A percentile compares a stretch with the other conserved stretches of the same genome.
These are phyloP conservation scores for Eolophus roseicapilla DNA, from an alignment of 2,113 vertebrate genomes.

Conservation along the genomic window DNA sequence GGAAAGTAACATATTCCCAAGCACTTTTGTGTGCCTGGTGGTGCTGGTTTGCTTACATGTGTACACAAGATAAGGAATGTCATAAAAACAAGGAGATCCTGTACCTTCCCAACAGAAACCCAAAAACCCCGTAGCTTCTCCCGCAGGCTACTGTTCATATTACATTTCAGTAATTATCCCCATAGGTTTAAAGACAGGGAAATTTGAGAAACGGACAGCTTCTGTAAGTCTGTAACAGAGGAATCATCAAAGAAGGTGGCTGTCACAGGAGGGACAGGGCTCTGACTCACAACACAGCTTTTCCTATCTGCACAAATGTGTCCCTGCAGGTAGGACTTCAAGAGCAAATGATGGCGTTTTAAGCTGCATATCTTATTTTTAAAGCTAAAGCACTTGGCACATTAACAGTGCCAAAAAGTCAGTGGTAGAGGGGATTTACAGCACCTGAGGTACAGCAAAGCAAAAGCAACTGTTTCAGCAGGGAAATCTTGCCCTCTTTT, in stretches of 20 bases:
- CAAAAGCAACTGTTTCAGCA: neutral
- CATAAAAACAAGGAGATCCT: neutral
- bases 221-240: neutral
- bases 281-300: neutral
- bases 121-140: neutral
- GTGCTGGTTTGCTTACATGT: neutral
- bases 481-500: neutral
- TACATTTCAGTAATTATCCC: neutral
- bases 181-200: neutral
- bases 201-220: neutral
- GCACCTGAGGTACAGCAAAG: neutral
- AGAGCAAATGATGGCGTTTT: neutral
- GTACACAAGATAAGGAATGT: neutral
- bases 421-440: neutral
- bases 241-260: neutral
- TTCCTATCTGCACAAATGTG: neutral
- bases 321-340: rapidly evolving
- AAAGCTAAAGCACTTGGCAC: neutral
- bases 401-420: neutral
- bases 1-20: rapidly evolving
- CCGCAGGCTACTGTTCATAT: neutral
- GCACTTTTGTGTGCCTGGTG: neutral
- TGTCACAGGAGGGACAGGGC: neutral
- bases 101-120: neutral
- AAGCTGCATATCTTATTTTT: neutral